Percentiles rank a stretch among this genome's conserved stretches.
phyloP scores from a whole-genome alignment of 2,797 vertebrate genomes.

The Argyrosomus regius region DNA sequence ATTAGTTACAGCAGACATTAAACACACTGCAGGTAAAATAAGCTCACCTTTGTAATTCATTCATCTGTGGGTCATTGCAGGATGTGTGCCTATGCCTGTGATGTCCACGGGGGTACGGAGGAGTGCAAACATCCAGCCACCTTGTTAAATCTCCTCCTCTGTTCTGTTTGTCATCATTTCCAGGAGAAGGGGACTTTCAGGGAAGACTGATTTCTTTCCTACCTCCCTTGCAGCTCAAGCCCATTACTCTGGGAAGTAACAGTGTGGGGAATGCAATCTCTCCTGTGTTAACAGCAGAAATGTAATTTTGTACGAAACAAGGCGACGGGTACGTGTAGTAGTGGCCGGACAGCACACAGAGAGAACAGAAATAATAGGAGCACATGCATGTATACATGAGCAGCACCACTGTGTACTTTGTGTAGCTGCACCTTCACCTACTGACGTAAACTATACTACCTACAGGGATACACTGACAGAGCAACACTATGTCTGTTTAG shows the following conservation, averaged over 20 bases:
- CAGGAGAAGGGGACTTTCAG: slow-evolving; percentile 30
- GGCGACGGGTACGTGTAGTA: slow-evolving; percentile 40
- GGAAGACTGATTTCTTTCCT: slow-evolving; percentile 20
- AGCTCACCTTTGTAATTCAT: slow-evolving; percentile 25
- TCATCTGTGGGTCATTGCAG: slow-evolving; percentile 16
- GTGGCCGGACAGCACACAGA: slow-evolving; percentile 8
- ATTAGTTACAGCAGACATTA: neutral
- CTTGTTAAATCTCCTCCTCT: slow-evolving; percentile 44
- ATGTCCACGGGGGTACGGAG: slow-evolving; percentile 15
- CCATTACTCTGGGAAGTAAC: slow-evolving; percentile 59
- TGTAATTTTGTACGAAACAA: slow-evolving; percentile 61
- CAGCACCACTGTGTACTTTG: slow-evolving; percentile 25
- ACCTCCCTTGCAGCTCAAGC: slow-evolving; percentile 32
- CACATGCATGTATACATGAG: slow-evolving; percentile 3
- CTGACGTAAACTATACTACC: neutral
- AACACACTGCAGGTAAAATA: slow-evolving; percentile 16
- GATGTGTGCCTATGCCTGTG: slow-evolving; percentile 25
- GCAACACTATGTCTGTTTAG: slow-evolving; percentile 1
- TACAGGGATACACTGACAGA: neutral
- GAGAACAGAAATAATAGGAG: slow-evolving; percentile 18
- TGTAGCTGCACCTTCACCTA: neutral
- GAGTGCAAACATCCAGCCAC: slow-evolving; percentile 41
- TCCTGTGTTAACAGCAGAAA: slow-evolving; percentile 48
- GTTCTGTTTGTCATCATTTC: slow-evolving; percentile 65
- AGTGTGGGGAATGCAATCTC: slow-evolving; percentile 51